phyloP scores from a whole-genome alignment of 2,888 invertebrate genomes.

The Scelioninae gen. 2 region DNA sequence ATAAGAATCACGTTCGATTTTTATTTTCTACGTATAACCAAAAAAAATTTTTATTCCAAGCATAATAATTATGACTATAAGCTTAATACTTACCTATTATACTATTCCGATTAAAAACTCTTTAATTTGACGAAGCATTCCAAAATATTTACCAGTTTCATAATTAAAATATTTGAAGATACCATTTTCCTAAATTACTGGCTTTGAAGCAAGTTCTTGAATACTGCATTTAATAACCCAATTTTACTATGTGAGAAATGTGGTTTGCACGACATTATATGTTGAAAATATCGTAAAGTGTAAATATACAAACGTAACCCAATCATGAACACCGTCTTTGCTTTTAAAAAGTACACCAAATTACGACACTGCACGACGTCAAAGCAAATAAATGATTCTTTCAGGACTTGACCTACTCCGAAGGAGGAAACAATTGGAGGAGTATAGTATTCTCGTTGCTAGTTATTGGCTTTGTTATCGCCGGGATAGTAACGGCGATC shows the following conservation, averaged over 20 bases:
- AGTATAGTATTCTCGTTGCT: constrained; percentile 90
- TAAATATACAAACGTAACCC: constrained; percentile 2
- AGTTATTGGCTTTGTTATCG: constrained; percentile 91
- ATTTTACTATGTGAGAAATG: constrained; percentile 9
- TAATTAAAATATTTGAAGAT: no score
- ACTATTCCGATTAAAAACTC: no score
- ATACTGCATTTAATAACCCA: no score
- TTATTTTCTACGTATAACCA: no score
- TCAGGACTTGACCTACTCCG: constrained; percentile 86
- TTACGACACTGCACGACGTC: constrained; percentile 3
- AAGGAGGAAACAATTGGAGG: constrained; percentile 92
- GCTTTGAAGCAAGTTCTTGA: no score
- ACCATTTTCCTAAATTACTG: no score
- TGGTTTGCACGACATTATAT: constrained; percentile 25
- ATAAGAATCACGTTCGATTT: no score
- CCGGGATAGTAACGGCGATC: constrained; percentile 91
- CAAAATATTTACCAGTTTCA: no score
- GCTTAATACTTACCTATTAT: no score
- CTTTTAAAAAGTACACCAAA: constrained; percentile 35
- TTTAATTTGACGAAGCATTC: no score
- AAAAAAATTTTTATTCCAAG: no score
- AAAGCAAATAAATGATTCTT: constrained; percentile 64
- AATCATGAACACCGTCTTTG: constrained; percentile 48
- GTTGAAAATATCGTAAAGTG: constrained; percentile 15
- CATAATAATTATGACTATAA: no score